A percentile compares a stretch with the other conserved stretches of the same genome.
Conservation (phyloP, 2,113 vertebrate species). For the Pseudopipra pipra region DNA sequence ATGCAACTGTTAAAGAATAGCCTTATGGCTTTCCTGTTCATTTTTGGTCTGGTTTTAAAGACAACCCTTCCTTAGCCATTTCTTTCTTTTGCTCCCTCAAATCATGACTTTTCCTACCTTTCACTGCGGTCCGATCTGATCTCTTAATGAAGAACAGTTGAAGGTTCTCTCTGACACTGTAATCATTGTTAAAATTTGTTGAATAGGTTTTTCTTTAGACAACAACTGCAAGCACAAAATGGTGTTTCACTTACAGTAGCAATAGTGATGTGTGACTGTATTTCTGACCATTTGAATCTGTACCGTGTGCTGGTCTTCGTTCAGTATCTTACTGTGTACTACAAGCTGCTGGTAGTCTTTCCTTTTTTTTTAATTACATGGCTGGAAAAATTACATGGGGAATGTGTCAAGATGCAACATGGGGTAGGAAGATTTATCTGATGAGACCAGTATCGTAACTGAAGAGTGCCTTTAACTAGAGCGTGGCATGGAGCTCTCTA, state of each 20-base stretch:
- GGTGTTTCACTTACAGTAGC: slow-evolving; percentile 24
- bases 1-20: background rate
- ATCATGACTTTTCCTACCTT: background rate
- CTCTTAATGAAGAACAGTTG: slow-evolving; percentile 65
- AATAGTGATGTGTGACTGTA: background rate
- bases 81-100: background rate
- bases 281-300: background rate
- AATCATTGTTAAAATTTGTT: background rate
- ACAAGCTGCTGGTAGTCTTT: background rate
- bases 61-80: background rate
- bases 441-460: background rate
- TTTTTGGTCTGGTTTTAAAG: background rate
- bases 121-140: background rate
- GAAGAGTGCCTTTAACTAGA: slow-evolving; percentile 57
- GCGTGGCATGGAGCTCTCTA: background rate
- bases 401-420: background rate
- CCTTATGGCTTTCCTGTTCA: background rate
- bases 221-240: slow-evolving; percentile 12
- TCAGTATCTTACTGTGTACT: background rate
- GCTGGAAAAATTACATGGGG: background rate
- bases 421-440: slow-evolving; percentile 20
- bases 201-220: slow-evolving; percentile 13
- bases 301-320: background rate
- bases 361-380: background rate
- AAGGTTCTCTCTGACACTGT: slow-evolving; percentile 36